Evolutionary conservation across 2,113 vertebrate species (phyloP).

Genomic region (Thryonomys swinderianus): DNA sequence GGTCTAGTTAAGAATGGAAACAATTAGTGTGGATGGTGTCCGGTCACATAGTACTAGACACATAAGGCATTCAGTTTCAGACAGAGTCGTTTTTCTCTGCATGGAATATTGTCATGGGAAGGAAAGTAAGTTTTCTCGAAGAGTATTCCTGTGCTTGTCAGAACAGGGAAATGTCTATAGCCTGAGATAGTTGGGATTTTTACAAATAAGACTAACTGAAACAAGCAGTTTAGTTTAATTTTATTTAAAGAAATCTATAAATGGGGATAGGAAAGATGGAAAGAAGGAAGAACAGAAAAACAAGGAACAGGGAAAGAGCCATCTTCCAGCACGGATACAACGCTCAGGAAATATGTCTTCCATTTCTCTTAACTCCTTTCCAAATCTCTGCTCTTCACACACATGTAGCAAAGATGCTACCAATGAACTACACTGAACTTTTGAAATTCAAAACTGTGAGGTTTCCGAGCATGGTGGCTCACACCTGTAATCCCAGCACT

Average conservation of each 20-base stretch:
- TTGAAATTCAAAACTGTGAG: constrained; percentile 13
- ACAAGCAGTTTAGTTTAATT: background rate
- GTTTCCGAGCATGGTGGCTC: no score
- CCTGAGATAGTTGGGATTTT: background rate
- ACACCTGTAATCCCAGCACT: no score
- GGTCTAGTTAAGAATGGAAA: constrained; percentile 69
- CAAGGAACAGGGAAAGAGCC: background rate
- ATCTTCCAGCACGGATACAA: background rate
- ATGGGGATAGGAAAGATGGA: background rate
- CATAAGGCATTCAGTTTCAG: constrained; percentile 20
- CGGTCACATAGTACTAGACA: constrained; percentile 55
- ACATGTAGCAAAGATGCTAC: background rate
- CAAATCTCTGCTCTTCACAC: background rate
- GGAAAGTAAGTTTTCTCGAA: constrained; percentile 46
- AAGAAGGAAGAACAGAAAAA: background rate
- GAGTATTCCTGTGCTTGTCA: constrained; percentile 31
- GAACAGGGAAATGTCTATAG: background rate
- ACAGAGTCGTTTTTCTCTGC: constrained; percentile 5
- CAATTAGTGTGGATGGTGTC: constrained; percentile 14
- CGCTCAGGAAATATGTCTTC: background rate
- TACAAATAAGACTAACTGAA: constrained; percentile 17
- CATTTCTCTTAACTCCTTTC: background rate
- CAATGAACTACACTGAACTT: background rate
- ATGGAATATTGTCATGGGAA: constrained; percentile 11
- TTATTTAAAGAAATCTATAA: no score